Evolutionary conservation across 2,113 vertebrate species (phyloP), one percentile per base, ranked within the genome.

Genomic region (Psilopogon haemacephalus): DNA sequence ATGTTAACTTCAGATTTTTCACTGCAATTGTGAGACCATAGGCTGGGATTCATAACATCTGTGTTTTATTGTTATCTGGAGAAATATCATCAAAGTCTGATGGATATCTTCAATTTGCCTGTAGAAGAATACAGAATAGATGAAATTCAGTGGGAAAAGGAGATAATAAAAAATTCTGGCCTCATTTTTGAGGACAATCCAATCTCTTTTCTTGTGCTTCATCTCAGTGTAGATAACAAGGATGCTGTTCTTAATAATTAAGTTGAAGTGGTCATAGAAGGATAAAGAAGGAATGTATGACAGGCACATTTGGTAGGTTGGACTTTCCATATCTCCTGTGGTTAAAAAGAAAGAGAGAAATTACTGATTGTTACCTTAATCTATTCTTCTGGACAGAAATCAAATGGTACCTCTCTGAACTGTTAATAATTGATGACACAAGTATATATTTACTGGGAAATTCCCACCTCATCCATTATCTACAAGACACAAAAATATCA

Each of bases 381-480:
- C 35, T 28, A 17, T 88, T 81, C 48, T 92, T 84, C 35, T 75
- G 38, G 24, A 75, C 20, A 72, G 58, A 90, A 93, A 86, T 84
- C 86, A 81, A 78, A n/a, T 62, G 7, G 11, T 48, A 3, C 2
- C 5, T 50, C 63, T 80, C 48, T 64, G 64, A 83, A 64, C 77
- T 77, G 21, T 86, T 40, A 84, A 92, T 58, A 35, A 56, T 91
- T 79, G 17, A 80, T 89, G 44, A 62, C n/a, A 73, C 37, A 46
- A 77, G 52, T 72, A 35, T 86, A 65, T 67, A 56, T 93, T 93
- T 92, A 81, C 88, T 75, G 30, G 30, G 63, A 90, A 92, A 94
- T 74, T 67, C 84, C 76, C 60, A 55, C 35, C 11, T 93, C 89
- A 88, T 94, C 54, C 77, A 71, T 93, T 96, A 87, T 90, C 42